Percentiles rank a stretch among this genome's conserved stretches.
Conservation (phyloP, 2,888 invertebrate species). For the Toxonevra muliebris region DNA sequence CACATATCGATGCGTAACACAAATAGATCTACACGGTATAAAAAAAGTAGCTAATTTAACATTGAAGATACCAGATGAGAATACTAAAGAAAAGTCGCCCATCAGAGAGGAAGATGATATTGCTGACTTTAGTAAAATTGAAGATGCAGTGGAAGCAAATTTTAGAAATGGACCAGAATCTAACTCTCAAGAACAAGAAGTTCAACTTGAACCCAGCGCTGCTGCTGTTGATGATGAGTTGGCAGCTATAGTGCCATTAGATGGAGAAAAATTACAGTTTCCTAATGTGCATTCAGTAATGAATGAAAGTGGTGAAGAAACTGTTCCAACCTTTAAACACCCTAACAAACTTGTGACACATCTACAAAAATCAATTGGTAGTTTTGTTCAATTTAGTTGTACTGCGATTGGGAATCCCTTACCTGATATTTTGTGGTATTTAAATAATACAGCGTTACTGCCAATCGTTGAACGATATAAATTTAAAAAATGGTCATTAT, state of each 20-base stretch:
- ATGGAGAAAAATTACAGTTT: neutral
- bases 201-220: neutral
- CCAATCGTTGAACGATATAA: slow-evolving; percentile 65
- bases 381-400: slow-evolving; percentile 77
- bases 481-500: slow-evolving; percentile 75
- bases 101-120: slow-evolving; percentile 39
- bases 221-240: neutral
- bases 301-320: too few relatives aligned
- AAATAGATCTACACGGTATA: slow-evolving; percentile 53
- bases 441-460: slow-evolving; percentile 73
- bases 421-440: slow-evolving; percentile 86
- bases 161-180: slow-evolving; percentile 5
- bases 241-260: slow-evolving; percentile 4
- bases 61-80: slow-evolving; percentile 44
- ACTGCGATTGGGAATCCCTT: slow-evolving; percentile 75
- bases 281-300: slow-evolving; percentile 1
- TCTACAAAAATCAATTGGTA: slow-evolving; percentile 77
- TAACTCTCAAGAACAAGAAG: slow-evolving; percentile 9
- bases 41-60: slow-evolving; percentile 56
- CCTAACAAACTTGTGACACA: slow-evolving; percentile 27
- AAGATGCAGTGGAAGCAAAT: slow-evolving; percentile 18
- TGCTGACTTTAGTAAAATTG: slow-evolving; percentile 41
- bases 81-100: neutral
- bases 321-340: slow-evolving; percentile 16
- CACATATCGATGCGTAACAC: slow-evolving; percentile 52